A percentile compares a stretch with the other conserved stretches of the same genome.
These are phyloP conservation scores for Coremacera marginata DNA, from an alignment of 2,888 invertebrate species.

Conservation along the genomic window DNA sequence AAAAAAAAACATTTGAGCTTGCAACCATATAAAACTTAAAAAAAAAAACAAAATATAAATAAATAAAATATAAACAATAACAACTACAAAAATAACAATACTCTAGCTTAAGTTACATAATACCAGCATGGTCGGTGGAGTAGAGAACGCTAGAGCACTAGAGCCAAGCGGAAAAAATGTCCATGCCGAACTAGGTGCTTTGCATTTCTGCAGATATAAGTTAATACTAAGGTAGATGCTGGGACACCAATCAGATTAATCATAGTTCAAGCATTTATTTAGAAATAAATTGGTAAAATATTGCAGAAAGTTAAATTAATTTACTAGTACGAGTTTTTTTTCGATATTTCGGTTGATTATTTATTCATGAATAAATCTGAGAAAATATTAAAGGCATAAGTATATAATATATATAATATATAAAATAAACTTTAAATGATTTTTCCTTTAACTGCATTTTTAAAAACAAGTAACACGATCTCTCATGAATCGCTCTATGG, in stretches of 20 bases:
- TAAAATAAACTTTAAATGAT: too few relatives aligned
- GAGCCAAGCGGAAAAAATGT: neutral
- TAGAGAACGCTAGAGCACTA: neutral
- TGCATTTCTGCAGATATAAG: neutral
- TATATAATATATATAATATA: too few relatives aligned
- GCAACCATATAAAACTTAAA: neutral
- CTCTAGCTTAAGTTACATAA: constrained; percentile 22
- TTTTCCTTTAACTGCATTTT: too few relatives aligned
- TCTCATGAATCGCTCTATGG: too few relatives aligned
- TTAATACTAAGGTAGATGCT: neutral
- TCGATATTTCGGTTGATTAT: too few relatives aligned
- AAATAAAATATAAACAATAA: neutral
- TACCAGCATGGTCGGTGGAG: constrained; percentile 16
- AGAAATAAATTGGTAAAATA: constrained; percentile 7
- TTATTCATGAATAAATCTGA: too few relatives aligned
- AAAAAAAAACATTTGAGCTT: constrained; percentile 18
- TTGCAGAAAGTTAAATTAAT: constrained; percentile 1
- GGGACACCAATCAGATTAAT: constrained; percentile 16
- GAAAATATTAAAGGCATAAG: too few relatives aligned
- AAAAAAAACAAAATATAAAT: neutral
- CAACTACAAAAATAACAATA: neutral
- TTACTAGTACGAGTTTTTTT: too few relatives aligned
- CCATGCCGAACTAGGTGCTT: neutral
- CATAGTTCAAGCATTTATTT: constrained; percentile 15
- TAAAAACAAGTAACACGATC: too few relatives aligned